A percentile compares a stretch with the other conserved stretches of the same genome.
Conservation (phyloP, 2,797 vertebrate genomes). For the Alfaro cultratus region DNA sequence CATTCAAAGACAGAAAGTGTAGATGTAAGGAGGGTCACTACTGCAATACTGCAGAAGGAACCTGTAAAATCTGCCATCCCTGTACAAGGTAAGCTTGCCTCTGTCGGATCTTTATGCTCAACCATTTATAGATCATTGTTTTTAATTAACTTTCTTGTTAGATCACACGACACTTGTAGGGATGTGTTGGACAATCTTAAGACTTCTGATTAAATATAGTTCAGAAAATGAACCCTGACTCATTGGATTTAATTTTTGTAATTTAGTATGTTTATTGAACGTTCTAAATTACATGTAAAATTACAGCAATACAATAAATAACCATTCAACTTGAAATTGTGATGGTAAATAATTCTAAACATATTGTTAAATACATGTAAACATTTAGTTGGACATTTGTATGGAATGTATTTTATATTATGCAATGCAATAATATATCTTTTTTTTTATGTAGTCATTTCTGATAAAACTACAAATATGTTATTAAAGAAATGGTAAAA, state of each 20-base stretch:
- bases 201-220: not conserved
- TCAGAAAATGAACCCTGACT: not conserved
- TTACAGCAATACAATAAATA: too few relatives aligned
- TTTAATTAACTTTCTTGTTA: not conserved
- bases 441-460: not conserved
- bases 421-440: not conserved
- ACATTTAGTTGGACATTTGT: not conserved
- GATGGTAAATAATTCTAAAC: not conserved
- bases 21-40: slow-evolving; percentile 57
- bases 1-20: slow-evolving; percentile 48
- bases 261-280: too few relatives aligned
- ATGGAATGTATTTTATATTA: not conserved
- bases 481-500: not conserved
- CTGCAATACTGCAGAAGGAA: slow-evolving; percentile 28
- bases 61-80: slow-evolving; percentile 43
- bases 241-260: not conserved
- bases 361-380: not conserved
- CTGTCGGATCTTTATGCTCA: not conserved
- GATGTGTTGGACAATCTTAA: not conserved
- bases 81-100: slow-evolving; percentile 68
- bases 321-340: not conserved
- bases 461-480: not conserved
- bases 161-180: not conserved
- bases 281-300: too few relatives aligned
- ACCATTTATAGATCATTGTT: not conserved